A percentile compares a stretch with the other conserved stretches of the same genome.
phyloP scores from a whole-genome alignment of 37 sponge, comb jelly and placozoan species.

The Ianthella basta region DNA sequence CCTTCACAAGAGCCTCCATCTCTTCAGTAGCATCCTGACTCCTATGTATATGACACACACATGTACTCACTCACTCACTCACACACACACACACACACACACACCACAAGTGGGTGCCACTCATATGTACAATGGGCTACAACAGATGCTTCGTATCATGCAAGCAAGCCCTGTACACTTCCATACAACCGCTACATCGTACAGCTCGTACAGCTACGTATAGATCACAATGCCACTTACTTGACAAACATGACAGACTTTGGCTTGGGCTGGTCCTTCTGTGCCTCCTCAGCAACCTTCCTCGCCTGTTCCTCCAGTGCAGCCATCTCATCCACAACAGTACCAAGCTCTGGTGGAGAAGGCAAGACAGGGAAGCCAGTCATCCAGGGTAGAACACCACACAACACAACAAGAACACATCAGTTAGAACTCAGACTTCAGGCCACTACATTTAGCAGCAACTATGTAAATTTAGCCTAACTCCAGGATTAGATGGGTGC shows the following conservation, averaged over 20 bases:
- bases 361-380: no score
- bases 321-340: conserved; percentile 77
- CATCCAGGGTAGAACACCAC: no score
- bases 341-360: conserved; percentile 10
- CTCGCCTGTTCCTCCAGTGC: conserved; percentile 78
- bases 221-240: conserved; percentile 32
- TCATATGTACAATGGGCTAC: neutral
- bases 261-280: conserved; percentile 69
- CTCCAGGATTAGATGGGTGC: no score
- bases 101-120: neutral
- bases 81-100: conserved; percentile 20
- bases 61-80: neutral
- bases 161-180: no score
- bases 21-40: conserved; percentile 74
- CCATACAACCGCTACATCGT: no score
- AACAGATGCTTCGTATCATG: no score
- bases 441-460: no score
- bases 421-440: no score
- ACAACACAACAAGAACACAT: no score
- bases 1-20: conserved; percentile 75
- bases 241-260: conserved; percentile 76
- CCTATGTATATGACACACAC: conserved; percentile 36
- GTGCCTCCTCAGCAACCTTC: conserved; percentile 78
- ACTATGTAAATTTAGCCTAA: no score
- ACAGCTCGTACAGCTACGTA: no score